These are phyloP conservation scores for Pollimyrus isidori DNA, from an alignment of 2,113 vertebrate species.

Conservation along the genomic window DNA sequence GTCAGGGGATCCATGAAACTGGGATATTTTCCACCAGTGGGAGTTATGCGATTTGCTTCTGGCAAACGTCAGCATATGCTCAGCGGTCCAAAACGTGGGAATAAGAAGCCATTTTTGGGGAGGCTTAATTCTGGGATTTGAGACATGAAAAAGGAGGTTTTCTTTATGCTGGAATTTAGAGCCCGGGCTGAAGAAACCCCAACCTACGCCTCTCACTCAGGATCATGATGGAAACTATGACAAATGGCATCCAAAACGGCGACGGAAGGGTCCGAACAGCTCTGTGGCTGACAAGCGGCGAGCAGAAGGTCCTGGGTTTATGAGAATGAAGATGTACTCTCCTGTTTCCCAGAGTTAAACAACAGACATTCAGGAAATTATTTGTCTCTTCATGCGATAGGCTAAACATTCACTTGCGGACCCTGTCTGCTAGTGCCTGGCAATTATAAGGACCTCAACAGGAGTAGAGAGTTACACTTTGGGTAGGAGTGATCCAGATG, in stretches of 20 bases:
- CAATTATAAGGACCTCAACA: background rate
- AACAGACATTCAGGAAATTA: background rate
- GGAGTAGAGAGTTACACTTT: background rate
- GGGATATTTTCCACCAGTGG: background rate
- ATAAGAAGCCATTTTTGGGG: background rate
- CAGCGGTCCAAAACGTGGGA: background rate
- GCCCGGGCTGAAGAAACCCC: background rate
- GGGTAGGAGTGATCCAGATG: constrained; percentile 36
- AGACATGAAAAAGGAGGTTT: background rate
- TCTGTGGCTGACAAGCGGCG: background rate
- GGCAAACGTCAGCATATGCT: background rate
- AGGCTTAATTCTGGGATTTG: background rate
- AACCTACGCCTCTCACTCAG: background rate
- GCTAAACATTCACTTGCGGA: background rate
- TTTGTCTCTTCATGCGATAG: background rate
- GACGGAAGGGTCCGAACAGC: background rate
- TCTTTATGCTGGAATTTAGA: background rate
- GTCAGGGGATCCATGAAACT: background rate
- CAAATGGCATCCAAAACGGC: background rate
- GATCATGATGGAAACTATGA: background rate
- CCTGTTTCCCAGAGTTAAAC: background rate
- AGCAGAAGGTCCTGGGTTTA: background rate
- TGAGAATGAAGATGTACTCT: background rate
- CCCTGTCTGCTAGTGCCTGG: background rate
- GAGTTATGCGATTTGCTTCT: background rate